Evolutionary conservation across 2,797 vertebrate species (phyloP).

Genomic region (Paedocypris micromegethes): DNA sequence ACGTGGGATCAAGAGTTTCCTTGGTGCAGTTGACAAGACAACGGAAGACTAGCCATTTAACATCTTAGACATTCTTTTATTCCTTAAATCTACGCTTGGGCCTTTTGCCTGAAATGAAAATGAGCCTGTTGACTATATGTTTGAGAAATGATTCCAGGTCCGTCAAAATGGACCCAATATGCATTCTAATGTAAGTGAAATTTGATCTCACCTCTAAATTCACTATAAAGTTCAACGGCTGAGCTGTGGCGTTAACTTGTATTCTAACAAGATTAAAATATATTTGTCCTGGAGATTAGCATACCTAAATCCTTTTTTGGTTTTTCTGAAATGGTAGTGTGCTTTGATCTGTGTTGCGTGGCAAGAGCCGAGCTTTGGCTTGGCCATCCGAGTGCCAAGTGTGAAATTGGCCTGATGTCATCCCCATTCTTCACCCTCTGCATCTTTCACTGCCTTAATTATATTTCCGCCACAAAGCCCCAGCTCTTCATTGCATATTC

Average conservation of each 20-base stretch:
- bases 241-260: conserved; percentile 97
- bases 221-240: conserved; percentile 85
- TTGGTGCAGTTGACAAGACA: conserved; percentile 53
- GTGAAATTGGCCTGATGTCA: conserved; percentile 99
- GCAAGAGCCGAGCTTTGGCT: conserved; percentile 83
- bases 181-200: conserved; percentile 60
- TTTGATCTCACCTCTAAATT: conserved; percentile 68
- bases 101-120: not conserved
- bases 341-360: conserved; percentile 97
- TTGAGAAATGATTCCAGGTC: conserved; percentile 64
- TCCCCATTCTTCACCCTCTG: conserved; percentile 88
- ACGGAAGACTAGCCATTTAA: conserved; percentile 48
- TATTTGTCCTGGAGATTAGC: conserved; percentile 99
- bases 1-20: conserved; percentile 63
- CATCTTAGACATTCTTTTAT: conserved; percentile 52
- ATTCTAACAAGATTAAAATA: conserved; percentile 99
- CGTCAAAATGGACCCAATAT: conserved; percentile 66
- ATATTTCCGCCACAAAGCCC: conserved; percentile 98
- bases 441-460: conserved; percentile 91
- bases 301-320: conserved; percentile 86
- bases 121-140: conserved; percentile 42
- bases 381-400: conserved; percentile 84
- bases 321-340: conserved; percentile 78
- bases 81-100: conserved; percentile 11
- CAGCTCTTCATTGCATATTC: conserved; percentile 89